Evolutionary conservation across 2,113 vertebrate species (phyloP).

Genomic region (Xyliphius kryptos): DNA sequence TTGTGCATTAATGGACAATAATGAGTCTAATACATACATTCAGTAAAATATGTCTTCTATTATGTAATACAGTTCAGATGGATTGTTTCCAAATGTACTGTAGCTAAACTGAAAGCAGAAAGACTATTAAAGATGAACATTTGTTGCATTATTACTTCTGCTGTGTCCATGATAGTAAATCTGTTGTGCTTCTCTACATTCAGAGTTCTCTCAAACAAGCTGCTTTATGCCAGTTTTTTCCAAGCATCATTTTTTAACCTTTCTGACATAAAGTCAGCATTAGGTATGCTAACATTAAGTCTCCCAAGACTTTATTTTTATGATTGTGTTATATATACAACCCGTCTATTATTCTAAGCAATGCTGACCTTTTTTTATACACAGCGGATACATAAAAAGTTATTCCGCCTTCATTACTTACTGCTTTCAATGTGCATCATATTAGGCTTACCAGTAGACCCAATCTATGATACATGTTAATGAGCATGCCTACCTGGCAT

Average conservation of each 20-base stretch:
- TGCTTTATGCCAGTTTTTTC: constrained; percentile 13
- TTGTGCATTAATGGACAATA: background rate
- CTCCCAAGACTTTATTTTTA: constrained; percentile 37
- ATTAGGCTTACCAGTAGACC: constrained; percentile 25
- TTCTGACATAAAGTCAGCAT: constrained; percentile 37
- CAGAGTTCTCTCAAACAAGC: constrained; percentile 6
- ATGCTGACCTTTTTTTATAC: constrained; percentile 29
- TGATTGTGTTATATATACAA: too few relatives aligned
- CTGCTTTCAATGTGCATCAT: constrained; percentile 31
- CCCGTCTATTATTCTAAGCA: constrained; percentile 14
- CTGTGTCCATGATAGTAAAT: constrained; percentile 43
- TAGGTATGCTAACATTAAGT: constrained; percentile 26
- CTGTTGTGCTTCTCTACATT: constrained; percentile 24
- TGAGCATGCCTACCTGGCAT: constrained; percentile 8
- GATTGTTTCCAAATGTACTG: constrained; percentile 3
- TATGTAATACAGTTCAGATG: constrained; percentile 3
- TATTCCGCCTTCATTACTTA: constrained; percentile 11
- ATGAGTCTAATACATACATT: background rate
- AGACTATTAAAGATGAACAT: too few relatives aligned
- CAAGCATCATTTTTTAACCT: constrained; percentile 39
- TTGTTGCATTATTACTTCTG: constrained; percentile 18
- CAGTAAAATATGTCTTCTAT: constrained; percentile 13
- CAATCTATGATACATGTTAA: constrained; percentile 16
- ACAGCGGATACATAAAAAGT: constrained; percentile 38
- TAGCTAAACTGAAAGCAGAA: constrained; percentile 10